phyloP scores from a whole-genome alignment of 2,888 invertebrate species.

The Cantharis nigra region DNA sequence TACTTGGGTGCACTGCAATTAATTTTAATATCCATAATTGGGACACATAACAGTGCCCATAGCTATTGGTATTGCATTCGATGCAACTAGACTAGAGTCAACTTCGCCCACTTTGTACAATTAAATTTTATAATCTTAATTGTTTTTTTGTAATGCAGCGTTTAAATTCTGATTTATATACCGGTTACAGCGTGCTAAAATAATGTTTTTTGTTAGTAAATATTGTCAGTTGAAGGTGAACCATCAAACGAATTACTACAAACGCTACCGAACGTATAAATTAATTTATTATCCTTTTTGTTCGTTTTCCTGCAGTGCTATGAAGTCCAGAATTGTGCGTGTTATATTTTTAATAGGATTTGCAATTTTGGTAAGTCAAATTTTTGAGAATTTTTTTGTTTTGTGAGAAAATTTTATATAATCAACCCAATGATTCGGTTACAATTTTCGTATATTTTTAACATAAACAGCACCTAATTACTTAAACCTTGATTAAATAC shows the following conservation, averaged over 20 bases:
- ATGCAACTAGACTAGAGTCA: not conserved
- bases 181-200: not conserved
- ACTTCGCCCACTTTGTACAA: not conserved
- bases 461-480: not conserved
- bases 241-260: not conserved
- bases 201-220: slow-evolving; percentile 4
- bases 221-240: slow-evolving; percentile 5
- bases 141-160: not conserved
- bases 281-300: not conserved
- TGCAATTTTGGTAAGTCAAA: not conserved
- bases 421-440: not conserved
- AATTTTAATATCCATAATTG: not conserved
- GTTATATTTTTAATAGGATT: not conserved
- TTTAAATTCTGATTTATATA: not conserved
- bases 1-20: not conserved
- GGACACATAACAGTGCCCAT: not conserved
- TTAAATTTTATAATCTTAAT: not conserved
- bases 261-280: not conserved
- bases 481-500: not conserved
- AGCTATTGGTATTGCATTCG: not conserved
- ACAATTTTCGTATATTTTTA: not conserved
- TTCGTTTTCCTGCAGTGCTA: not conserved
- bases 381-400: not conserved
- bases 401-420: not conserved
- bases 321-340: not conserved